These are phyloP conservation scores for Mechanitis mazaeus DNA, from an alignment of 2,888 invertebrate genomes.

Conservation along the genomic window DNA sequence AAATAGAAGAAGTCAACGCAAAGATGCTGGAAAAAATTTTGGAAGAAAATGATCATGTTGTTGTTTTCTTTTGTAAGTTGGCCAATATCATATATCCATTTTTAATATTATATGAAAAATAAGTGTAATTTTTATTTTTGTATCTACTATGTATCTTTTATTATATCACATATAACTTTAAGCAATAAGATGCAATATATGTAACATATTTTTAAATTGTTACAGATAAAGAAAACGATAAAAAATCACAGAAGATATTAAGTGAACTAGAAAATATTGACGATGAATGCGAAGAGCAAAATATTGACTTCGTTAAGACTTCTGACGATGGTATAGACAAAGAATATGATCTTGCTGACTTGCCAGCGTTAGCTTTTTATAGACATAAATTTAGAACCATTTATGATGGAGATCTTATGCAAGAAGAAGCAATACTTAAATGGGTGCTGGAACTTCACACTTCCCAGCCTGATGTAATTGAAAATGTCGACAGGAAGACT, in stretches of 20 bases:
- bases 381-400: slow-evolving; percentile 92
- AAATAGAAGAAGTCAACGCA: slow-evolving; percentile 93
- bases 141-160: no score
- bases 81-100: slow-evolving; percentile 4
- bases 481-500: slow-evolving; percentile 92
- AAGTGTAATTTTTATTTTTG: no score
- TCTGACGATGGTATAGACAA: slow-evolving; percentile 91
- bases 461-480: slow-evolving; percentile 91
- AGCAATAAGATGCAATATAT: no score
- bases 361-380: slow-evolving; percentile 91
- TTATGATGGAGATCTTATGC: slow-evolving; percentile 92
- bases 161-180: no score
- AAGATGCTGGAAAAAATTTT: slow-evolving; percentile 94
- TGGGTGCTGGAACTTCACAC: slow-evolving; percentile 93
- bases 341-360: slow-evolving; percentile 88
- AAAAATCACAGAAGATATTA: slow-evolving; percentile 91
- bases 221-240: slow-evolving; percentile 91
- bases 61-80: slow-evolving; percentile 93
- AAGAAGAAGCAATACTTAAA: slow-evolving; percentile 91
- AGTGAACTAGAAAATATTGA: slow-evolving; percentile 94
- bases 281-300: slow-evolving; percentile 93
- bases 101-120: no score
- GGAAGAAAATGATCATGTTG: slow-evolving; percentile 90
- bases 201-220: slow-evolving; percentile 6
- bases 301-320: slow-evolving; percentile 94